Conservation (phyloP, 2,113 vertebrate genomes). For the Dryoscopus gambensis region DNA sequence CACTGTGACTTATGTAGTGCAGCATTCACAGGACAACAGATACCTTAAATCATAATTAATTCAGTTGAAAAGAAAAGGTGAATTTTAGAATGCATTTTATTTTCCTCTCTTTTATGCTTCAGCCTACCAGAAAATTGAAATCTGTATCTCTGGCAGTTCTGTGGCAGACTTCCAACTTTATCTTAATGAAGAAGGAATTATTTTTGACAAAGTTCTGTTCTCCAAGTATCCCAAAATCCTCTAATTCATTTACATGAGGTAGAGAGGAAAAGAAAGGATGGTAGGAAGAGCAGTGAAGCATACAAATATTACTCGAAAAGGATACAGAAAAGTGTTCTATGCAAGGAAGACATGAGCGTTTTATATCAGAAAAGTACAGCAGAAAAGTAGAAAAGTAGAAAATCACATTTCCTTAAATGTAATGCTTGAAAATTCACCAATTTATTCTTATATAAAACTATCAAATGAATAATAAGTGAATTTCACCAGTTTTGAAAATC, state of each 20-base stretch:
- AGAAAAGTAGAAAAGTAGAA: background rate
- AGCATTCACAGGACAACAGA: background rate
- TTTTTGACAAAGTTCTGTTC: background rate
- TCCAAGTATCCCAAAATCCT: conserved; percentile 14
- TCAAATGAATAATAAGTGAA: background rate
- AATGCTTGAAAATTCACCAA: conserved; percentile 13
- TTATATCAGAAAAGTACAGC: background rate
- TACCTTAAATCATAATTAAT: conserved; percentile 10
- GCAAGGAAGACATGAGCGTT: background rate
- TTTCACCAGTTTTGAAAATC: background rate
- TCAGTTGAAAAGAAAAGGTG: conserved; percentile 15
- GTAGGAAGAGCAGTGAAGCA: background rate
- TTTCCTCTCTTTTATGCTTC: conserved; percentile 26
- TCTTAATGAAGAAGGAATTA: conserved; percentile 31
- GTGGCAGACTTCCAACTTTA: conserved; percentile 37
- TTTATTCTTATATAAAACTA: background rate
- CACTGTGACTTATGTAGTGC: background rate
- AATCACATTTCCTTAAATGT: background rate
- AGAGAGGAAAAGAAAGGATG: background rate
- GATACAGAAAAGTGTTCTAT: background rate
- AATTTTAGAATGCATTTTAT: background rate
- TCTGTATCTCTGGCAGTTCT: background rate
- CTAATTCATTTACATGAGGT: background rate
- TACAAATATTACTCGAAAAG: background rate
- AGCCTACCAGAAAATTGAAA: conserved; percentile 36